Evolutionary conservation across 2,113 vertebrate species (phyloP).

Genomic region (Mirounga angustirostris): DNA sequence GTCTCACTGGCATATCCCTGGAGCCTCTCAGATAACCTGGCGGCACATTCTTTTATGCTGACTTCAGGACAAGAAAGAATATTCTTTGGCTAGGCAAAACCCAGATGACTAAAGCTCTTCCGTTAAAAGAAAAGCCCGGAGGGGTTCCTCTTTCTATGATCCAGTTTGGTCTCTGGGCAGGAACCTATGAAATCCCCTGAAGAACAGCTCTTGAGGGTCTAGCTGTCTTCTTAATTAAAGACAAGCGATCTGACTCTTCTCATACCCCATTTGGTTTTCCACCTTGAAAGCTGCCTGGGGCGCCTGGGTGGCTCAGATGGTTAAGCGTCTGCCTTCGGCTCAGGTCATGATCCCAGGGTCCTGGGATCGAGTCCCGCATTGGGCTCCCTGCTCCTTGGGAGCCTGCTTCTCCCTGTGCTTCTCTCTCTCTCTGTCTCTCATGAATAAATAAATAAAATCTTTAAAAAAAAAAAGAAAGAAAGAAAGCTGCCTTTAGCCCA

Average conservation of each 20-base stretch:
- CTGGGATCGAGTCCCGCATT: too few species aligned
- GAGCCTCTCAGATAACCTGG: not conserved
- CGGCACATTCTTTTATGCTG: not conserved
- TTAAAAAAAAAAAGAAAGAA: too few species aligned
- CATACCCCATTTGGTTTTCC: not conserved
- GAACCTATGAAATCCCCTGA: not conserved
- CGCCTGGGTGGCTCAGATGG: too few species aligned
- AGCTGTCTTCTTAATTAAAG: not conserved
- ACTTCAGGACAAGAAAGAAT: not conserved
- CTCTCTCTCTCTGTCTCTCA: too few species aligned
- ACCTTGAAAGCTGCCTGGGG: not conserved
- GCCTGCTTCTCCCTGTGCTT: too few species aligned
- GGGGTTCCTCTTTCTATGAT: not conserved
- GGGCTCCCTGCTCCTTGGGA: too few species aligned
- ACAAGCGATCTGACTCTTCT: not conserved
- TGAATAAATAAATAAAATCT: too few species aligned
- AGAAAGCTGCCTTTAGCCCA: not conserved
- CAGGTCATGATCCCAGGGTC: too few species aligned
- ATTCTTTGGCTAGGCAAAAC: constrained; percentile 33
- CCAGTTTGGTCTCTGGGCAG: not conserved
- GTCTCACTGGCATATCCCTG: not conserved
- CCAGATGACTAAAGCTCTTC: constrained; percentile 21
- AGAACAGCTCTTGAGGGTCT: not conserved
- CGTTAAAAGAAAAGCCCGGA: not conserved
- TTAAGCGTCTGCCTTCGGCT: too few species aligned